A percentile compares a stretch with the other conserved stretches of the same genome.
phyloP scores from a whole-genome alignment of 2,797 vertebrate species.

The Cuniculus paca region DNA sequence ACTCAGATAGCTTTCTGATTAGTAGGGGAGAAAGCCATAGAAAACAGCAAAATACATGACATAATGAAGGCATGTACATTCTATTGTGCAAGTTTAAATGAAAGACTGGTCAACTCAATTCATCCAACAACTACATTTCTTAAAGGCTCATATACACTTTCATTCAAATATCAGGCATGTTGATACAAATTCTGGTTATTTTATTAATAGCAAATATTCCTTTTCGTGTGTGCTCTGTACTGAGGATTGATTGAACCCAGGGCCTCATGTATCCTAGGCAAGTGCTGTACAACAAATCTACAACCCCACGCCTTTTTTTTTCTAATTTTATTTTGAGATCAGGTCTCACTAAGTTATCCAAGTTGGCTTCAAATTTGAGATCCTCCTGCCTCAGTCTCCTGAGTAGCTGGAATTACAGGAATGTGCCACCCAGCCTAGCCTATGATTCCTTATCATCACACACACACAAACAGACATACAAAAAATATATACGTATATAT shows the following conservation, averaged over 20 bases:
- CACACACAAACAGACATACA: background rate
- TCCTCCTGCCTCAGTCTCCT: background rate
- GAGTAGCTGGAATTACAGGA: background rate
- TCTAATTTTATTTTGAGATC: background rate
- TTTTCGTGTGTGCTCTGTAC: background rate
- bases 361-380: background rate
- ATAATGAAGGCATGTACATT: background rate
- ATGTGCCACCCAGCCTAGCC: background rate
- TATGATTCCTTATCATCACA: conserved; percentile 9
- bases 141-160: conserved; percentile 66
- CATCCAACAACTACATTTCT: conserved; percentile 57
- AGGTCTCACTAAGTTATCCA: background rate
- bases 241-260: background rate
- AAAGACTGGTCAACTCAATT: conserved; percentile 6
- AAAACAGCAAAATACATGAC: conserved; percentile 23
- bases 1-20: conserved; percentile 63
- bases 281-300: background rate
- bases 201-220: conserved; percentile 44
- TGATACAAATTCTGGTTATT: conserved; percentile 70
- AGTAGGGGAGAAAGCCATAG: conserved; percentile 30
- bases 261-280: background rate
- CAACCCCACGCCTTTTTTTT: background rate
- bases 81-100: conserved; percentile 53
- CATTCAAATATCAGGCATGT: conserved; percentile 69
- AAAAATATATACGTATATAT: too few species aligned